Percentiles rank a stretch among this genome's conserved stretches.
phyloP scores from a whole-genome alignment of 2,113 vertebrate species.

The Notothenia coriiceps region DNA sequence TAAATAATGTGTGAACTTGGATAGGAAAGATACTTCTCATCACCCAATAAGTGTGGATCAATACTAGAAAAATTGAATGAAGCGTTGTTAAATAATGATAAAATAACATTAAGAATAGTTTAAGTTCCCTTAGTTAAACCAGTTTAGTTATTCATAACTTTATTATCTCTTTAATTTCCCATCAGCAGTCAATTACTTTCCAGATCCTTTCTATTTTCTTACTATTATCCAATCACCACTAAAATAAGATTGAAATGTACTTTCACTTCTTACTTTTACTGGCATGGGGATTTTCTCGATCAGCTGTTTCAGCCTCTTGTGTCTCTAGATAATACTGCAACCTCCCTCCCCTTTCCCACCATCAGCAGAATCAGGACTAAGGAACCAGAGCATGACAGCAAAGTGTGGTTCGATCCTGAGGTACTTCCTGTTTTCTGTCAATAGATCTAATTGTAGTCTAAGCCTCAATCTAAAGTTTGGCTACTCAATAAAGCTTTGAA shows the following conservation, averaged over 20 bases:
- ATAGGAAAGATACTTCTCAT: not conserved
- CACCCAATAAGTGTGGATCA: not conserved
- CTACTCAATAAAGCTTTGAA: conserved; percentile 33
- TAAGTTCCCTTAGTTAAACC: not conserved
- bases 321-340: not conserved
- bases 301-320: not conserved
- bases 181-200: too few relatives aligned
- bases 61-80: not conserved
- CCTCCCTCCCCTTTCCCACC: conserved; percentile 5
- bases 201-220: not conserved
- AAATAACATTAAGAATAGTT: too few relatives aligned
- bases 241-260: not conserved
- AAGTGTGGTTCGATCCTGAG: not conserved
- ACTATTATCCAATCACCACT: not conserved
- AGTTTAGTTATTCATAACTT: not conserved
- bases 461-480: not conserved
- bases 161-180: not conserved
- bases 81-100: not conserved
- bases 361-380: not conserved
- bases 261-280: not conserved
- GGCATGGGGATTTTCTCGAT: not conserved
- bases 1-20: not conserved
- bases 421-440: conserved; percentile 1
- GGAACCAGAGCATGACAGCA: not conserved
- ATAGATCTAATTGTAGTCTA: conserved; percentile 19